phyloP scores from a whole-genome alignment of 2,888 invertebrate species.

The Nematopogon swammerdamellus region DNA sequence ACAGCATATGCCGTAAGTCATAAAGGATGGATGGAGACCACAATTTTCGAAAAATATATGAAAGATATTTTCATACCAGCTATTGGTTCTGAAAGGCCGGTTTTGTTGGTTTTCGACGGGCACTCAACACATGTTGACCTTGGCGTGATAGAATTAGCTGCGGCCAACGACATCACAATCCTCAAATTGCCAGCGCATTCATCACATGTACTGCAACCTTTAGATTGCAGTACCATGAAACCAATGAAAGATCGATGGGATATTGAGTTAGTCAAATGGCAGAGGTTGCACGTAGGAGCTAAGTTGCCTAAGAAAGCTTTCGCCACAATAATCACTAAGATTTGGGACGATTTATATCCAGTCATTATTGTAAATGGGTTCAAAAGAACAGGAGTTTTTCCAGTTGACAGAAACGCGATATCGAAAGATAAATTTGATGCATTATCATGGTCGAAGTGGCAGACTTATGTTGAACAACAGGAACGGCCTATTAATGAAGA shows the following conservation, averaged over 20 bases:
- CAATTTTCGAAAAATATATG: slow-evolving; percentile 3
- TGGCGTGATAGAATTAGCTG: not conserved
- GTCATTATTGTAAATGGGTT: not conserved
- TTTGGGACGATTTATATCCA: not conserved
- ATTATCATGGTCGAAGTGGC: too few species aligned
- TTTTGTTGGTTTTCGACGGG: slow-evolving; percentile 11
- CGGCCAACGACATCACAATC: not conserved
- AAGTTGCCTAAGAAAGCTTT: slow-evolving; percentile 6
- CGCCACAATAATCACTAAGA: not conserved
- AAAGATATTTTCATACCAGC: slow-evolving; percentile 2
- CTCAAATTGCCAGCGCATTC: not conserved
- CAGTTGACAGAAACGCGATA: slow-evolving; percentile 2
- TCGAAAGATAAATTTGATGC: slow-evolving; percentile 4
- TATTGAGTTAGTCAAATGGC: not conserved
- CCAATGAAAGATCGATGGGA: not conserved
- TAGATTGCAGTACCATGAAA: not conserved
- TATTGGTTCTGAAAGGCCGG: too few species aligned
- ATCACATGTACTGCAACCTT: not conserved
- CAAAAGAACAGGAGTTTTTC: not conserved
- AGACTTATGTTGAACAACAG: too few species aligned
- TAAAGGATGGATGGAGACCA: slow-evolving; percentile 19
- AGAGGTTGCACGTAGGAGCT: not conserved
- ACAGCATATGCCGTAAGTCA: slow-evolving; percentile 18
- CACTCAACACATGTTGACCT: slow-evolving; percentile 11
- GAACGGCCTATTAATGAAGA: too few species aligned